Evolutionary conservation across 2,113 vertebrate genomes (phyloP).

Genomic region (Seriola quinqueradiata): DNA sequence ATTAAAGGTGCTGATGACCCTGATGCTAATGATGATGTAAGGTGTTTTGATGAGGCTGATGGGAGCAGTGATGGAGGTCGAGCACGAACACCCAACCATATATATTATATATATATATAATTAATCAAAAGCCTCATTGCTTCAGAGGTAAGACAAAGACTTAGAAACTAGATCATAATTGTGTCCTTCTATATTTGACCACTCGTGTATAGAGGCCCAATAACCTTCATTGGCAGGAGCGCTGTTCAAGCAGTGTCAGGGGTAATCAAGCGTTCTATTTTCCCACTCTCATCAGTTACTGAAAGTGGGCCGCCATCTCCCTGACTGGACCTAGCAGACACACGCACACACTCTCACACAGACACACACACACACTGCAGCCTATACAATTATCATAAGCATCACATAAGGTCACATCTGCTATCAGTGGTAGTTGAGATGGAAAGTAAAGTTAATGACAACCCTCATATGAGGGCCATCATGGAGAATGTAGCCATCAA

Average conservation of each 20-base stretch:
- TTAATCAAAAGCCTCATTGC: conserved; percentile 39
- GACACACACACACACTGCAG: conserved; percentile 19
- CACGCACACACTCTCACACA: conserved; percentile 8
- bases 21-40: conserved; percentile 42
- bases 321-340: conserved; percentile 55
- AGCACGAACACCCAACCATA: background rate
- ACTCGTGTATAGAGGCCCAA: conserved; percentile 56
- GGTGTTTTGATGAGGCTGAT: conserved; percentile 28
- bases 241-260: conserved; percentile 65
- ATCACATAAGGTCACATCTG: conserved; percentile 28
- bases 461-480: conserved; percentile 1
- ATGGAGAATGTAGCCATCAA: conserved; percentile 8
- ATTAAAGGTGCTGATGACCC: conserved; percentile 38
- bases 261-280: conserved; percentile 83
- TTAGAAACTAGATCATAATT: conserved; percentile 63
- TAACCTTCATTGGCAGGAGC: conserved; percentile 71
- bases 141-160: conserved; percentile 45
- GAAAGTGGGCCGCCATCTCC: conserved; percentile 78
- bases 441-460: conserved; percentile 43
- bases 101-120: background rate
- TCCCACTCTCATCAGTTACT: conserved; percentile 75
- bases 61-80: conserved; percentile 30
- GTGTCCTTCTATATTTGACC: conserved; percentile 78
- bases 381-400: conserved; percentile 59
- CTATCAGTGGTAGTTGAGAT: conserved; percentile 23